phyloP scores from a whole-genome alignment of 2,888 invertebrate genomes.

The Drosophila dives region DNA sequence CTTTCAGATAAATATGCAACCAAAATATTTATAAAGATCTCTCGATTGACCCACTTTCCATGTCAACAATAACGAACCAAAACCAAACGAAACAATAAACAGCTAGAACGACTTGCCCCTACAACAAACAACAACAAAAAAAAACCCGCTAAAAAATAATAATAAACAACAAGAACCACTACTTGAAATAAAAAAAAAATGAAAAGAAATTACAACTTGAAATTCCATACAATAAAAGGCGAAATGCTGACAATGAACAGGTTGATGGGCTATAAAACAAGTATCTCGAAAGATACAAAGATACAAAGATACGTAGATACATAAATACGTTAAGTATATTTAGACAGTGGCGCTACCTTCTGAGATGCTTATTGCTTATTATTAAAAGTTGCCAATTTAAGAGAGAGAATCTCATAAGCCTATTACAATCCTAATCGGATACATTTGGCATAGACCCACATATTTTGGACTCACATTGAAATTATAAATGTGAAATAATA shows the following conservation, averaged over 20 bases:
- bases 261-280: slow-evolving; percentile 49
- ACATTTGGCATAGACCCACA: slow-evolving; percentile 23
- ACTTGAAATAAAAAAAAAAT: slow-evolving; percentile 17
- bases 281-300: slow-evolving; percentile 26
- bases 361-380: slow-evolving; percentile 11
- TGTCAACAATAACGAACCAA: slow-evolving; percentile 45
- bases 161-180: slow-evolving; percentile 26
- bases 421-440: slow-evolving; percentile 18
- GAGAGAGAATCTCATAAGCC: slow-evolving; percentile 4
- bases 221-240: slow-evolving; percentile 59
- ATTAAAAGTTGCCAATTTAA: slow-evolving; percentile 23
- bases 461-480: slow-evolving; percentile 4
- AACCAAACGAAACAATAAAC: slow-evolving; percentile 48
- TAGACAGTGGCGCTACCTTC: slow-evolving; percentile 3
- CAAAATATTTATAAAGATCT: slow-evolving; percentile 74
- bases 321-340: slow-evolving; percentile 32
- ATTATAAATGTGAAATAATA: neutral
- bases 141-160: slow-evolving; percentile 28
- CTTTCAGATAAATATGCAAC: slow-evolving; percentile 75
- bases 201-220: slow-evolving; percentile 72
- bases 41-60: slow-evolving; percentile 80
- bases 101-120: slow-evolving; percentile 45
- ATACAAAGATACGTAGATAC: slow-evolving; percentile 29
- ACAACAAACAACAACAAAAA: slow-evolving; percentile 11
- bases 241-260: slow-evolving; percentile 45